Evolutionary conservation across 2,113 vertebrate species (phyloP), one percentile per base, ranked within the genome.

Genomic region (Laticauda laticaudata): DNA sequence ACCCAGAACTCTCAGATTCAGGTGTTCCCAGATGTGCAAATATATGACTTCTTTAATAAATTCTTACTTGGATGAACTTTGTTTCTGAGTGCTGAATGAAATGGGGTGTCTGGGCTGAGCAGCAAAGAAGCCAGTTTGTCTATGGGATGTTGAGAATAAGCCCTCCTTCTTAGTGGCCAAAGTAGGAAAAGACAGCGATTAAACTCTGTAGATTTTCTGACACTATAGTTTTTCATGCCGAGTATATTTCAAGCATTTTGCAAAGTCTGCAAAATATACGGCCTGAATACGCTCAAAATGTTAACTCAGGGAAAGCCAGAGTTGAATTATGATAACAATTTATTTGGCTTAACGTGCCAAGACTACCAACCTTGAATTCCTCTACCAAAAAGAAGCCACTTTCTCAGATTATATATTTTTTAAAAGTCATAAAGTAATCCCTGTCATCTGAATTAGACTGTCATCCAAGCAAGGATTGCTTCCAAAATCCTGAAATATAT

Each of bases 191-290:
- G 56, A 90, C 57, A 92, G 88, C 92, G 86, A 93, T 92, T 45
- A 86, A 90, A 69, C 26, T 85, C 54, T 45, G n/a, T 39, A 75
- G 57, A 92, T 91, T 86, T 90, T 93, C 75, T 85, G 61, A 11
- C 53, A 92, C 29, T 3, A 55, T 1, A 0, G 34, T 92, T 86
- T 91, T 86, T 92, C 75, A 88, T 14, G n/a, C 61, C 90, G 43
- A 29, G 88, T 91, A 87, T 89, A 92, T 45, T 90, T 93, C 91
- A 88, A 12, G 29, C 91, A 86, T 24, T 93, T 54, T 95, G 92
- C 24, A 91, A 94, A 87, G 53, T 5, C 23, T 89, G 59, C 90
- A 91, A 92, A 95, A 93, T 48, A n/a, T n/a, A 39, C 45, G 4
- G 21, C 93, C 64, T 57, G 86, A 92, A 93, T 90, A 69, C 91